Percentiles rank a stretch among this genome's conserved stretches.
Conservation (phyloP, 2,113 vertebrate species). For the Thamnophis sirtalis region DNA sequence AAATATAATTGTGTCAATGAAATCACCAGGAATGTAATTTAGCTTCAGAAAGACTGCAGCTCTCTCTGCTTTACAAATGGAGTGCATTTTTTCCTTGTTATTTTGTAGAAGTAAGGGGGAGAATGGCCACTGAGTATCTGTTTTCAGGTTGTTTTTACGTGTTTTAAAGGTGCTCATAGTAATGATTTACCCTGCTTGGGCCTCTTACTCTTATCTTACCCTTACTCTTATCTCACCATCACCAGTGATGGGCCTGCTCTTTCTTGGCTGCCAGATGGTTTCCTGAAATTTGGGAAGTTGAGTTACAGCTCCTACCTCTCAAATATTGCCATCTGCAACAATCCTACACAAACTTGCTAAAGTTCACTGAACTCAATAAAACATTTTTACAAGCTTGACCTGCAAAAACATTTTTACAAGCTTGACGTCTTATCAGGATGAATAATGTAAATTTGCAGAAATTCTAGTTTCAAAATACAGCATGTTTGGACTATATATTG, state of each 20-base stretch:
- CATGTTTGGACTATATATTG: neutral
- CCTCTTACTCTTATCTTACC: neutral
- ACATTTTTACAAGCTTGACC: neutral
- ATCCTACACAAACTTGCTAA: neutral
- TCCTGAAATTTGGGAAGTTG: neutral
- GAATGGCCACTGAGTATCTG: neutral
- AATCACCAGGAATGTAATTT: neutral
- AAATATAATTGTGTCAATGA: neutral
- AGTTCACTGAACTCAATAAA: neutral
- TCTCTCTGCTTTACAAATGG: neutral
- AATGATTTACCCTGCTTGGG: neutral
- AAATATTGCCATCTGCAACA: neutral
- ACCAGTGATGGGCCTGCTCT: neutral
- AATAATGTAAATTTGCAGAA: neutral
- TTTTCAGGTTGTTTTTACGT: neutral
- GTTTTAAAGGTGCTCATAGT: neutral
- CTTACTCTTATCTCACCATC: neutral
- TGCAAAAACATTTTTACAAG: neutral
- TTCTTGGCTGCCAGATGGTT: neutral
- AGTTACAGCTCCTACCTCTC: neutral
- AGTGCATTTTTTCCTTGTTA: neutral
- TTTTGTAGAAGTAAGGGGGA: neutral
- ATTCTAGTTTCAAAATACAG: neutral
- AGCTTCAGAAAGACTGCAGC: neutral
- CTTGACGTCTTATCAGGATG: neutral